Evolutionary conservation across 1,140 invertebrate species (phyloP), one percentile per base, ranked within the genome.

Genomic region (Pristionchus pacificus): DNA sequence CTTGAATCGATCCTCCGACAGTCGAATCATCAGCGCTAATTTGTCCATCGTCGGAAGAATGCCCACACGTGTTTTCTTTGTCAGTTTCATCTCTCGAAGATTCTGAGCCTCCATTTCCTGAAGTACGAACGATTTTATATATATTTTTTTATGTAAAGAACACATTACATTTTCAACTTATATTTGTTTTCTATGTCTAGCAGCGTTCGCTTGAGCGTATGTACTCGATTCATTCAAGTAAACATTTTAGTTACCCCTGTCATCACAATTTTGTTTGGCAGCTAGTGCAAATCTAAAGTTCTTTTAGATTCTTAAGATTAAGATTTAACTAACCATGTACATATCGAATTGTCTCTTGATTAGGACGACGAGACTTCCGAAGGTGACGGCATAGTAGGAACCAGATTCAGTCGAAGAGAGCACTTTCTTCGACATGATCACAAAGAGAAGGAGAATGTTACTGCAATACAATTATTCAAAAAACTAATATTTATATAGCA

Each of bases 341-440:
- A 90, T 90, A 85, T 98, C 95, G 83, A 97, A 93, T 76, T 91
- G 92, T 58, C 95, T 87, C 86, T 97, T 97, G n/a, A 94, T 91
- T 85, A 93, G 91, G 27, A 96, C 91, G 31, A 95, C 86, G 76
- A 90, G 89, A 60, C 90, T 91, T 25, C 91, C 93, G 84, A 92
- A 93, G 29, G 91, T 92, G 86, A 91, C 92, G 72, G 91, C 92
- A 25, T 95, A 87, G 84, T 91, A 97, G 74, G 92, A 93, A 76
- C 93, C 92, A 29, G 92, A 89, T 82, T 94, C 92, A 86, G 93
- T 90, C 6, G 92, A 91, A 57, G 91, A 91, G 87, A 93, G 90
- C 2, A 95, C 92, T 84, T 95, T 93, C 78, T 93, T 90, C 68
- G 91, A 92, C 71, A 95, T 86, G 59, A 91, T 88, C 3, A 96